Conservation (phyloP, 2,888 invertebrate genomes). For the Sesia bembeciformis region DNA sequence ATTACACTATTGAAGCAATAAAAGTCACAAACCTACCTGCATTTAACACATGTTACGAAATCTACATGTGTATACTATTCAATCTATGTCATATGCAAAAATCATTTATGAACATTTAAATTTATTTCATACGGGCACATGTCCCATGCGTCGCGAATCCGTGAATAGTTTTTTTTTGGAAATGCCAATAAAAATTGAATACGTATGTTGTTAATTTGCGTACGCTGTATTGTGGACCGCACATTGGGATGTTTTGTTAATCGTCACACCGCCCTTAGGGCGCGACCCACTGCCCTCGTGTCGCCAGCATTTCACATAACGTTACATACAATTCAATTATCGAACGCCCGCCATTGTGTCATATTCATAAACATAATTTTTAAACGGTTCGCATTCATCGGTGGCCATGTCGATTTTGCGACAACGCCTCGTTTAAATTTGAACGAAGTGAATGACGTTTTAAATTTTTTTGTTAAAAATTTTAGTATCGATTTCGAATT, state of each 20-base stretch:
- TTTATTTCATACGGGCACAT: slow-evolving; percentile 55
- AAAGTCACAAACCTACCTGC: slow-evolving; percentile 44
- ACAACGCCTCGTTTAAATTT: slow-evolving; percentile 53
- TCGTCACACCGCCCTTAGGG: slow-evolving; percentile 41
- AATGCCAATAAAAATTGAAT: slow-evolving; percentile 62
- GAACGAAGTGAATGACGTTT: slow-evolving; percentile 36
- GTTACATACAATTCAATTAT: slow-evolving; percentile 61
- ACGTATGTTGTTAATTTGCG: slow-evolving; percentile 64
- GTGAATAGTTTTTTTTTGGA: slow-evolving; percentile 57
- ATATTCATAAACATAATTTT: slow-evolving; percentile 49
- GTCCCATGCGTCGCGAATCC: slow-evolving; percentile 52
- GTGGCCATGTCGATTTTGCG: slow-evolving; percentile 48
- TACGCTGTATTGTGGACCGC: slow-evolving; percentile 61
- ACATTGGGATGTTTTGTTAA: slow-evolving; percentile 38
- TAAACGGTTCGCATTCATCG: slow-evolving; percentile 44
- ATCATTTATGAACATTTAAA: slow-evolving; percentile 67
- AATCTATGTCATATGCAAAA: slow-evolving; percentile 62
- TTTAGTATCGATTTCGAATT: slow-evolving; percentile 58
- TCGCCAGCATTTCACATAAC: slow-evolving; percentile 18
- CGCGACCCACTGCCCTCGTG: slow-evolving; percentile 63
- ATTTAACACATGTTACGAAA: slow-evolving; percentile 53
- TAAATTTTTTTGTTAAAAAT: slow-evolving; percentile 12
- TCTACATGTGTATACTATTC: slow-evolving; percentile 35
- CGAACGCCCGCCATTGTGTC: slow-evolving; percentile 34
- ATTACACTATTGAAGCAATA: slow-evolving; percentile 40